Evolutionary conservation across 1,140 invertebrate genomes (phyloP), one percentile per base, ranked within the genome.

Genomic region (Apis dorsata): DNA sequence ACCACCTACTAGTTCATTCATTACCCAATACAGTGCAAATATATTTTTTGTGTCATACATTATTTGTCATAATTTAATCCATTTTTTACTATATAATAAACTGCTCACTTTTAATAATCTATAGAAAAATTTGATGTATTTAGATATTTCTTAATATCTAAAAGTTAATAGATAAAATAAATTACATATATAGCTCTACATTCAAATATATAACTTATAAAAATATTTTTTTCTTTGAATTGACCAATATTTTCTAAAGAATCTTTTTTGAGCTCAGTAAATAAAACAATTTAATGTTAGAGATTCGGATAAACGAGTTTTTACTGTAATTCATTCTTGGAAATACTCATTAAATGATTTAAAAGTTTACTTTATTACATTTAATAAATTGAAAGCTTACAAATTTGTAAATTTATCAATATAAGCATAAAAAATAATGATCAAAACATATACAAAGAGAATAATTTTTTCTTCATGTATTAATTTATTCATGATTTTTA

Each of bases 301-400:
- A 53, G 62, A 75, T 81, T 76, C 72, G 62, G 53, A 81, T 81
- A 81, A 75, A 81, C 72, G 79, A 81, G 79, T 81, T 81, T 81
- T 49, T 81, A 66, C 79, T 75, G 63, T 68, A 51, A 59, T 76
- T 68, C 34, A 68, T 76, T 68, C 24, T 72, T 72, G 62, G 10
- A 66, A 68, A 59, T 76, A 76, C 28, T 65, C 59, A 57, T 68
- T 34, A 55, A 57, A 75, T 81, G 75, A 59, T 55, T 81, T 66
- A 74, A 17, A 28, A 74, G 21, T 74, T 81, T 24, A 44, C n/a
- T 66, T 81, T 74, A 49, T 4, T 28, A 74, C 15, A 51, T 74
- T 66, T 24, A 81, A 81, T 24, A 74, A 75, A 8, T 55, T 73
- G 4, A 55, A 81, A 66, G 24, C 63, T 75, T 59, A n/a, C 17